These are phyloP conservation scores for Amblyjoppa fuscipennis DNA, from an alignment of 2,888 invertebrate genomes.

Conservation along the genomic window DNA sequence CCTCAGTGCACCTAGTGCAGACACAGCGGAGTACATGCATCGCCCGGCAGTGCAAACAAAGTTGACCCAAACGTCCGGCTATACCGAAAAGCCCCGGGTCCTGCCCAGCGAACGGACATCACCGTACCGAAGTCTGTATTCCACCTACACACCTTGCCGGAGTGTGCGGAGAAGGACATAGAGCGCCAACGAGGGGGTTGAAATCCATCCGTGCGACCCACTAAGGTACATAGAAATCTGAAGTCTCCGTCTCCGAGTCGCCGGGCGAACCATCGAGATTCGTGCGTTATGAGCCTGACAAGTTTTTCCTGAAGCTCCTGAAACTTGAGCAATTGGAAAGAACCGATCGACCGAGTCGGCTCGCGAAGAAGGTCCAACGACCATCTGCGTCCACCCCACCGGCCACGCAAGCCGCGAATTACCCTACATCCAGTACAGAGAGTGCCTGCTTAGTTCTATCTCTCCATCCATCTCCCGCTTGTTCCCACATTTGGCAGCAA, in stretches of 20 bases:
- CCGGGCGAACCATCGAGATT: neutral
- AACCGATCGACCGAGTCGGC: neutral
- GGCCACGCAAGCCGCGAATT: neutral
- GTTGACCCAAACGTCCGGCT: slow-evolving; percentile 81
- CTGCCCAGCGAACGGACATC: slow-evolving; percentile 18
- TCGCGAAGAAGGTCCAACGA: neutral
- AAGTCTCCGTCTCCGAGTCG: neutral
- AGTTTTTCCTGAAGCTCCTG: neutral
- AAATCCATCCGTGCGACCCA: slow-evolving; percentile 5
- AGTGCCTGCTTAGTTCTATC: slow-evolving; percentile 15
- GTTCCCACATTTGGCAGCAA: slow-evolving; percentile 29
- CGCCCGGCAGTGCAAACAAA: slow-evolving; percentile 82
- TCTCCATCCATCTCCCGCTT: slow-evolving; percentile 16
- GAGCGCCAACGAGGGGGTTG: neutral
- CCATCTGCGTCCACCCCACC: neutral
- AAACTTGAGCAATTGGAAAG: neutral
- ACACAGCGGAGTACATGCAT: slow-evolving; percentile 77
- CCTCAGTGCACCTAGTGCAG: slow-evolving; percentile 55
- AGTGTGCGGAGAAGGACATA: slow-evolving; percentile 18
- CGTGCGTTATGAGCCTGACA: neutral
- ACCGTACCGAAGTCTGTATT: slow-evolving; percentile 46
- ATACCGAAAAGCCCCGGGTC: slow-evolving; percentile 65
- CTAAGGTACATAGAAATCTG: slow-evolving; percentile 43
- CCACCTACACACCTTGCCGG: slow-evolving; percentile 13
- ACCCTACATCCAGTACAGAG: slow-evolving; percentile 9